Evolutionary conservation across 2,113 vertebrate genomes (phyloP).

Genomic region (Pseudopipra pipra): DNA sequence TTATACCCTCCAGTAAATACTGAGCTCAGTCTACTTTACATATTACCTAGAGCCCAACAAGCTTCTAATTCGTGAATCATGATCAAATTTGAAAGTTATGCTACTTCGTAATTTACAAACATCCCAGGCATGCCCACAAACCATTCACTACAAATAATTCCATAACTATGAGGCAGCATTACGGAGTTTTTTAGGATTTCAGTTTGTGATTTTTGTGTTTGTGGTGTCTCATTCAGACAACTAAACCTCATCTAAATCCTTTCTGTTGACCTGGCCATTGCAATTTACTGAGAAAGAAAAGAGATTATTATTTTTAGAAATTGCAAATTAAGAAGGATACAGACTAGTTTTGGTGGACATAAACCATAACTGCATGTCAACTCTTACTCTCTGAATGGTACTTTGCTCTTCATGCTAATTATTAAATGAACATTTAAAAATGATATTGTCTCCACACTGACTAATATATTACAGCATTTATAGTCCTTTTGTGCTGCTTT

Average conservation of each 20-base stretch:
- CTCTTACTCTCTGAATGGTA: background rate
- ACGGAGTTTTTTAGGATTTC: background rate
- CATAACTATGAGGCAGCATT: background rate
- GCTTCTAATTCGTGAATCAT: background rate
- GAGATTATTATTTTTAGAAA: background rate
- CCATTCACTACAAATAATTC: background rate
- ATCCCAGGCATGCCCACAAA: background rate
- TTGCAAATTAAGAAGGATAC: background rate
- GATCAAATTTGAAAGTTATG: background rate
- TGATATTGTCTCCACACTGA: background rate
- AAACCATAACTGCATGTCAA: background rate
- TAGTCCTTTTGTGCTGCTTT: background rate
- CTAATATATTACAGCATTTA: background rate
- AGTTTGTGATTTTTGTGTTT: background rate
- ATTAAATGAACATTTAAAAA: background rate
- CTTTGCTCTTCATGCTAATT: background rate
- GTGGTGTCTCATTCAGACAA: background rate
- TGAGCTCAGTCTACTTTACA: background rate
- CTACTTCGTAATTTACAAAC: background rate
- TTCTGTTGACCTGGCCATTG: background rate
- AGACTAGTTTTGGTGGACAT: background rate
- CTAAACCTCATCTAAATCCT: background rate
- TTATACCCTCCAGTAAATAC: background rate
- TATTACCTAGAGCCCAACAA: background rate
- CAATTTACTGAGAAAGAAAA: background rate